phyloP scores from a whole-genome alignment of 2,888 invertebrate genomes.

The Acleris cristana region DNA sequence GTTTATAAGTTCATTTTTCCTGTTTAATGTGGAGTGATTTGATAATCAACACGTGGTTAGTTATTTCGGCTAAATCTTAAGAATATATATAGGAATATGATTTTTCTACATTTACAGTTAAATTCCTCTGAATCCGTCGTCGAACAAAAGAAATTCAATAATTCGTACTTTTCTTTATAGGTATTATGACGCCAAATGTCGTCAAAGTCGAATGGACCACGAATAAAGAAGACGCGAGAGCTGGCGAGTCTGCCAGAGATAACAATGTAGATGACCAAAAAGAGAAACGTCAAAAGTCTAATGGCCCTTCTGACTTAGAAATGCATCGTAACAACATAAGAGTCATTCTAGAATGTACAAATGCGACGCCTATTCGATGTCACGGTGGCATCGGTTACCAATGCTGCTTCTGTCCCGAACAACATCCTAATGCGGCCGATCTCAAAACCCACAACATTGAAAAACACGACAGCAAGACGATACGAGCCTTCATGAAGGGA shows the following conservation, averaged over 20 bases:
- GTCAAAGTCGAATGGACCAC: slow-evolving; percentile 27
- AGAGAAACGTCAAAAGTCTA: slow-evolving; percentile 37
- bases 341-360: slow-evolving; percentile 53
- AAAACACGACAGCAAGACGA: slow-evolving; percentile 45
- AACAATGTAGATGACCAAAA: slow-evolving; percentile 26
- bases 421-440: slow-evolving; percentile 49
- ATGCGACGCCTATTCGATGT: slow-evolving; percentile 60
- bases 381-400: slow-evolving; percentile 55
- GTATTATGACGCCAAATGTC: slow-evolving; percentile 27
- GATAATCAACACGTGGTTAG: too few species aligned
- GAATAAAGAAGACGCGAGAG: slow-evolving; percentile 19
- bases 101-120: too few species aligned
- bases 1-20: too few species aligned
- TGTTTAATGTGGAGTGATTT: too few species aligned
- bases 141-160: slow-evolving; percentile 42
- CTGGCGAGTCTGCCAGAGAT: slow-evolving; percentile 1
- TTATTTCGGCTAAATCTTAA: too few species aligned
- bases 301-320: slow-evolving; percentile 46
- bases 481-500: slow-evolving; percentile 50
- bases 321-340: slow-evolving; percentile 56
- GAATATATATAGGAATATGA: too few species aligned
- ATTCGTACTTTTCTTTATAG: slow-evolving; percentile 40
- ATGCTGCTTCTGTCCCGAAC: slow-evolving; percentile 54
- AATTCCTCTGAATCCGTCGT: slow-evolving; percentile 37
- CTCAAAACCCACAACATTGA: slow-evolving; percentile 55